Conservation (phyloP, 2,797 vertebrate genomes). For the Coendou prehensilis region DNA sequence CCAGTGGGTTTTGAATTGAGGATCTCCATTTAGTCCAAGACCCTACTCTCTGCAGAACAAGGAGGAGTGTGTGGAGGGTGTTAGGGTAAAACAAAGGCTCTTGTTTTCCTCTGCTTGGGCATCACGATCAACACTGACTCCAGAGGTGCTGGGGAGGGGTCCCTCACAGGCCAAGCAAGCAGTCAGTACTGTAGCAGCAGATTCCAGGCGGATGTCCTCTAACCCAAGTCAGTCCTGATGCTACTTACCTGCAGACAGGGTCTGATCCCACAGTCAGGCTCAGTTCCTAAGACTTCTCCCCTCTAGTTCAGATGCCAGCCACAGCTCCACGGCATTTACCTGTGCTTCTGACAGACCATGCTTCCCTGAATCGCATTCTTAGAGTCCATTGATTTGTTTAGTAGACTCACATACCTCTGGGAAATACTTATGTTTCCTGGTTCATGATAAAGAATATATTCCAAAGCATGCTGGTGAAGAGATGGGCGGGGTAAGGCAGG, state of each 20-base stretch:
- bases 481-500: accelerated
- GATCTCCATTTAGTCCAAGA: not conserved
- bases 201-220: not conserved
- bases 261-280: not conserved
- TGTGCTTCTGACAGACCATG: not conserved
- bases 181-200: not conserved
- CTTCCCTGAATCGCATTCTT: not conserved
- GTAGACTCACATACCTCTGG: not conserved
- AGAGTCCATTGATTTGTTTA: no score
- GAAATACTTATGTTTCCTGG: not conserved
- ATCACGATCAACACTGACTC: not conserved
- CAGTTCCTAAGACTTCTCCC: not conserved
- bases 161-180: not conserved
- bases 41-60: not conserved
- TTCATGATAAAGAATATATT: not conserved
- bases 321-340: not conserved
- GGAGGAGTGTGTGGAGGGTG: not conserved
- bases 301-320: not conserved
- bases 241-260: not conserved
- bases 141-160: not conserved
- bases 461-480: not conserved
- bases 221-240: not conserved
- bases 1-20: not conserved
- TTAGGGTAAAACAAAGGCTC: not conserved
- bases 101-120: no score